These are phyloP conservation scores for Charanyca ferruginea DNA, from an alignment of 2,888 invertebrate species.

Conservation along the genomic window DNA sequence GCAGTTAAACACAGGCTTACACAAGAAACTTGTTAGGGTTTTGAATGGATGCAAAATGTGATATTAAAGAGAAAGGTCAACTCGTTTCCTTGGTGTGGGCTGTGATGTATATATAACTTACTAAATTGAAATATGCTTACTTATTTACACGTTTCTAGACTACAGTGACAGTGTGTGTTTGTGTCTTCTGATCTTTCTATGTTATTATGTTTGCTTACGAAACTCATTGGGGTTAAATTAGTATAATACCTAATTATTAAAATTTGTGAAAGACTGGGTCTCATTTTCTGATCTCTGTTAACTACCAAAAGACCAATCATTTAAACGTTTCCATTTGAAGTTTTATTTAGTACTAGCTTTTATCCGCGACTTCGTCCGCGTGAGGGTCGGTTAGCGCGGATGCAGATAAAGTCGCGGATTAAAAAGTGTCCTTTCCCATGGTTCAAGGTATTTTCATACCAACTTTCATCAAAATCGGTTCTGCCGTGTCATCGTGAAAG, in stretches of 20 bases:
- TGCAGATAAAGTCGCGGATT: no score
- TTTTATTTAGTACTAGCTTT: no score
- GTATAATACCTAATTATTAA: not conserved
- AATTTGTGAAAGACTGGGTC: not conserved
- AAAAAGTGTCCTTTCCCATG: no score
- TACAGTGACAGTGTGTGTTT: no score
- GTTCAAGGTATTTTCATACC: no score
- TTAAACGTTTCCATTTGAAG: no score
- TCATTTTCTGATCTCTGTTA: not conserved
- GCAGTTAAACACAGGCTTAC: conserved; percentile 33
- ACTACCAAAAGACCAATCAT: no score
- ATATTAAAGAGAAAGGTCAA: conserved; percentile 5
- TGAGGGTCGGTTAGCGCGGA: no score
- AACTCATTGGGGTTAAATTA: not conserved
- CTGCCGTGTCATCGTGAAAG: no score
- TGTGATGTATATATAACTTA: not conserved
- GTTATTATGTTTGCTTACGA: not conserved
- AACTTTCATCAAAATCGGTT: no score
- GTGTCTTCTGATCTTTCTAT: not conserved
- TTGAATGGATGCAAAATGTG: conserved; percentile 25
- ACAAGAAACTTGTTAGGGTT: conserved; percentile 45
- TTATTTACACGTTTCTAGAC: not conserved
- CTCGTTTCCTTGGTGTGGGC: not conserved
- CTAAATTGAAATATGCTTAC: not conserved
- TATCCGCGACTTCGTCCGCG: no score